phyloP scores from a whole-genome alignment of 1,140 invertebrate species.

The Hirudo medicinalis region DNA sequence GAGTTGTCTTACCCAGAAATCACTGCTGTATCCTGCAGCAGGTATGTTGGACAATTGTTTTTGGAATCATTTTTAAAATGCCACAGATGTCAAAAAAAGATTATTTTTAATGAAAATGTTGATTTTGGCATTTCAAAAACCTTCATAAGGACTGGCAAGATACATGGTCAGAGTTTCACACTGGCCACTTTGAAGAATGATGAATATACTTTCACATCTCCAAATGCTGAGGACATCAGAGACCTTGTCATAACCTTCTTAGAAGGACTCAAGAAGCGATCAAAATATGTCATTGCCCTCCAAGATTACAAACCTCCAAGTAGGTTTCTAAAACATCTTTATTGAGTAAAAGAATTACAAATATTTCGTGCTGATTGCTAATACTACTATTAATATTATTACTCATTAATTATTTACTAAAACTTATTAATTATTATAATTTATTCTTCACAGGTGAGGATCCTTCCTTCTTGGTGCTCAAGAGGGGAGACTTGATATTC shows the following conservation, averaged over 20 bases:
- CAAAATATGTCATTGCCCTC: slow-evolving; percentile 84
- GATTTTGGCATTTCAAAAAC: background rate
- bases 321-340: background rate
- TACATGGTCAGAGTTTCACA: slow-evolving; percentile 56
- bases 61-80: background rate
- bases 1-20: slow-evolving; percentile 96
- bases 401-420: background rate
- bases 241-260: slow-evolving; percentile 93
- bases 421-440: background rate
- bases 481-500: slow-evolving; percentile 85
- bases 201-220: slow-evolving; percentile 96
- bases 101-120: background rate
- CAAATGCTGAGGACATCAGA: slow-evolving; percentile 92
- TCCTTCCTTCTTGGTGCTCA: slow-evolving; percentile 62
- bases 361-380: background rate
- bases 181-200: slow-evolving; percentile 86
- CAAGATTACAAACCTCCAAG: slow-evolving; percentile 57
- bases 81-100: background rate
- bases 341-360: background rate
- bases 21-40: slow-evolving; percentile 83
- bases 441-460: slow-evolving; percentile 61
- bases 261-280: slow-evolving; percentile 88
- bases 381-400: background rate
- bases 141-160: slow-evolving; percentile 34
- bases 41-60: slow-evolving; percentile 29